phyloP scores from a whole-genome alignment of 2,797 vertebrate genomes.

The Trematomus bernacchii region DNA sequence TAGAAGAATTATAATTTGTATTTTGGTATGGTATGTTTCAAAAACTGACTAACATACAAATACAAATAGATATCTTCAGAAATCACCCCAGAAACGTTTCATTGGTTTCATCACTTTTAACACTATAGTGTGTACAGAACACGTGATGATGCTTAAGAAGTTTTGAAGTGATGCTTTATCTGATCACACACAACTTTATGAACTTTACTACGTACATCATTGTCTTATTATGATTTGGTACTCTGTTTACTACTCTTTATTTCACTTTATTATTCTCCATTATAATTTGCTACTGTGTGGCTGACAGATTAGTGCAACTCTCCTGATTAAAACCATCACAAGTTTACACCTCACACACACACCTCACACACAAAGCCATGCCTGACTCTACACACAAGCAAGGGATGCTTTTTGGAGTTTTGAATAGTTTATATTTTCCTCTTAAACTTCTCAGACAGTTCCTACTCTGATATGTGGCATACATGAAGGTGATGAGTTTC shows the following conservation, averaged over 20 bases:
- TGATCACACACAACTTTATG: too few relatives aligned
- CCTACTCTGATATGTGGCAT: not conserved
- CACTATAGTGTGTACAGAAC: not conserved
- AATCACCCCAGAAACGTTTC: not conserved
- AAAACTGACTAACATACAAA: not conserved
- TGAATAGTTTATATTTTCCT: not conserved
- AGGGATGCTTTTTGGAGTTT: not conserved
- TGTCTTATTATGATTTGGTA: too few relatives aligned
- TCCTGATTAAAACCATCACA: too few relatives aligned
- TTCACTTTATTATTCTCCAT: not conserved
- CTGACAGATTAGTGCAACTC: not conserved
- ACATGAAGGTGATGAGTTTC: not conserved
- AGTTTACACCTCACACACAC: not conserved
- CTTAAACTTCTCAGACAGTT: not conserved
- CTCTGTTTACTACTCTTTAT: not conserved
- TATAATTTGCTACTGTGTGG: not conserved
- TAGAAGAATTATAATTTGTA: too few relatives aligned
- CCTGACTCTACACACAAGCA: not conserved
- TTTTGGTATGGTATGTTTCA: too few relatives aligned
- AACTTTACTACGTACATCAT: not conserved
- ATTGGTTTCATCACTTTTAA: not conserved
- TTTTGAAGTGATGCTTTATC: not conserved
- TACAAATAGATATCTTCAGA: not conserved
- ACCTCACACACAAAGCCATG: not conserved
- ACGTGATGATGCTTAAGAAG: not conserved